Conservation (phyloP, 2,888 invertebrate species). For the Chironomus riparius region DNA sequence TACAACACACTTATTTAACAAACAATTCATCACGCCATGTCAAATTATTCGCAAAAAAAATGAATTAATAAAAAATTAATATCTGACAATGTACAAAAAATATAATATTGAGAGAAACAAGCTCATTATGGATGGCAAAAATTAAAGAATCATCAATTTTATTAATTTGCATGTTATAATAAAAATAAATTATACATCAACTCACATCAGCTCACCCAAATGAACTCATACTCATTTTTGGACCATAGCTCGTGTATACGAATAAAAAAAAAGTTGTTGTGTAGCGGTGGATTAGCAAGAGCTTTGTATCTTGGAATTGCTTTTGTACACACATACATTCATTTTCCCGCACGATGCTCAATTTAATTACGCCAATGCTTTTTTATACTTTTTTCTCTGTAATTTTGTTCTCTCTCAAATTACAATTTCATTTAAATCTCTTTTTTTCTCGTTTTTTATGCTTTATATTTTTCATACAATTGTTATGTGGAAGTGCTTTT, state of each 20-base stretch:
- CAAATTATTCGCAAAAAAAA: too few species aligned
- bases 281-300: not conserved
- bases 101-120: too few species aligned
- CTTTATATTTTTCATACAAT: not conserved
- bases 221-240: not conserved
- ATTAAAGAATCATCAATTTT: not conserved
- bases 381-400: not conserved
- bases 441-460: not conserved
- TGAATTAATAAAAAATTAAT: too few species aligned
- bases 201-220: not conserved
- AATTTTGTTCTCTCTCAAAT: not conserved
- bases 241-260: not conserved
- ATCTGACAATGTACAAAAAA: too few species aligned
- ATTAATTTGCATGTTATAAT: not conserved
- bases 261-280: not conserved
- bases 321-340: not conserved
- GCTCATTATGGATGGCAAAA: not conserved
- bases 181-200: not conserved
- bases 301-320: not conserved
- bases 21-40: too few species aligned
- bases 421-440: not conserved
- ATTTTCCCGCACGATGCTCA: not conserved
- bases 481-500: not conserved
- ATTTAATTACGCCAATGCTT: not conserved
- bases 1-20: too few species aligned